phyloP scores from a whole-genome alignment of 2,797 vertebrate species.

The Nyctibius grandis region DNA sequence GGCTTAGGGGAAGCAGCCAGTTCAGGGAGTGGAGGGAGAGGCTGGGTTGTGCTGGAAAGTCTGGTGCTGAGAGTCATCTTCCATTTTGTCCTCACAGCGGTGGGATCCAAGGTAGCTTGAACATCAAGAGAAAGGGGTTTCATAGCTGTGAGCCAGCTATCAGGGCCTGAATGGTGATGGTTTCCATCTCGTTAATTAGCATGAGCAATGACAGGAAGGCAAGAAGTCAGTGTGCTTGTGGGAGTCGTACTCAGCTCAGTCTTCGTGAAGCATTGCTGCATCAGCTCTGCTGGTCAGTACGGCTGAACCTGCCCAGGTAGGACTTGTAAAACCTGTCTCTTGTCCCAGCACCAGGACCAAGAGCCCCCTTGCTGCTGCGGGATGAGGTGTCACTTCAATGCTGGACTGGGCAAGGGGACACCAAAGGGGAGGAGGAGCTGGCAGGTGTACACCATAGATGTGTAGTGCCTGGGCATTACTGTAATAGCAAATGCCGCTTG shows the following conservation, averaged over 20 bases:
- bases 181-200: background rate
- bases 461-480: background rate
- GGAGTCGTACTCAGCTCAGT: no score
- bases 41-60: background rate
- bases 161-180: background rate
- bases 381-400: background rate
- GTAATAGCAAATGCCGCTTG: background rate
- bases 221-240: background rate
- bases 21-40: background rate
- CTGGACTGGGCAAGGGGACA: background rate
- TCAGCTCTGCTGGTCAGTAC: background rate
- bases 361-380: background rate
- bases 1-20: background rate
- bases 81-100: background rate
- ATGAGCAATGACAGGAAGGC: fast-evolving
- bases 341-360: background rate
- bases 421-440: fast-evolving
- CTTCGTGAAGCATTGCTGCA: background rate
- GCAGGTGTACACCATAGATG: background rate
- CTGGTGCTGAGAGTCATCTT: background rate
- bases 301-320: background rate
- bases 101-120: background rate
- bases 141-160: background rate
- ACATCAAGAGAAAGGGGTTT: background rate
- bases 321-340: background rate